Evolutionary conservation across 2,113 vertebrate genomes (phyloP).

Genomic region (Saguinus imperator): DNA sequence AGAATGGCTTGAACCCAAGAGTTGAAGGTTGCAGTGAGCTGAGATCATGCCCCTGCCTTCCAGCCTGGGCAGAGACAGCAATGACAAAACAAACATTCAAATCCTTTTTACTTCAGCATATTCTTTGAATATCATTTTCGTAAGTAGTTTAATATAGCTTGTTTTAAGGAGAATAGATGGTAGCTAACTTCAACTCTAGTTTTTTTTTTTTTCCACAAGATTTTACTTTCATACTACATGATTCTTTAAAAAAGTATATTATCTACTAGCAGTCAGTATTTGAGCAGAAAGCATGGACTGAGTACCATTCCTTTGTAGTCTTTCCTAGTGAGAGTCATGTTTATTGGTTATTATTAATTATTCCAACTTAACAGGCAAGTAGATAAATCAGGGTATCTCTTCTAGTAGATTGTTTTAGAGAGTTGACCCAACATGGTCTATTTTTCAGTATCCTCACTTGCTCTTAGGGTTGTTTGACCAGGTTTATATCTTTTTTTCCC

Average conservation of each 20-base stretch:
- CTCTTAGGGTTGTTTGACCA: not conserved
- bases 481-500: not conserved
- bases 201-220: not conserved
- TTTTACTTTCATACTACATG: not conserved
- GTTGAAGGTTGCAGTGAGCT: no score
- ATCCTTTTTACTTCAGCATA: not conserved
- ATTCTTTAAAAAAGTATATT: not conserved
- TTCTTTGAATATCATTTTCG: slow-evolving; percentile 12
- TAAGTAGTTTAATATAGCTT: not conserved
- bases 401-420: not conserved
- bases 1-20: no score
- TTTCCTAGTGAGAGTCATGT: slow-evolving; percentile 26
- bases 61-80: no score
- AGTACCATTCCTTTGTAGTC: not conserved
- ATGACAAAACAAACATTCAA: not conserved
- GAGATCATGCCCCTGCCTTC: no score
- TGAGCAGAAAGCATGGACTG: not conserved
- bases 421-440: not conserved
- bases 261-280: not conserved
- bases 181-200: not conserved
- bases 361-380: not conserved
- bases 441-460: not conserved
- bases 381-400: not conserved
- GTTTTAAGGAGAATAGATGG: slow-evolving; percentile 2
- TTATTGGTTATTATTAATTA: slow-evolving; percentile 4